Conservation (phyloP, 1,140 invertebrate species). For the Atta cephalotes region DNA sequence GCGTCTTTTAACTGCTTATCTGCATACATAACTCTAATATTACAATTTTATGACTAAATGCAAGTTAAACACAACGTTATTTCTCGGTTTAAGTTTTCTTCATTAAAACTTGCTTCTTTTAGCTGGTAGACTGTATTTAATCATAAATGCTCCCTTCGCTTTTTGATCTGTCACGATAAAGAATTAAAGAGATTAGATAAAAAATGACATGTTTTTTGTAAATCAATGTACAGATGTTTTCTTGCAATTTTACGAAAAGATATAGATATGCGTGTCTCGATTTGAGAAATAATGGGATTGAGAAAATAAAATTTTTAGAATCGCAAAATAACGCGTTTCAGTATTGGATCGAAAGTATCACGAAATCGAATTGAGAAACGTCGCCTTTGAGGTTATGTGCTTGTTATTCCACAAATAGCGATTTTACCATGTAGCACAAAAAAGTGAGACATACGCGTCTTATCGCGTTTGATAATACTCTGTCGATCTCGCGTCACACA, state of each 20-base stretch:
- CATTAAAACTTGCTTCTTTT: slow-evolving; percentile 42
- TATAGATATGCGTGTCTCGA: not conserved
- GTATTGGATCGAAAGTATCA: not conserved
- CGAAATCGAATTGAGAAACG: not conserved
- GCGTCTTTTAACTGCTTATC: slow-evolving; percentile 39
- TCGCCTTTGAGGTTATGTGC: slow-evolving; percentile 65
- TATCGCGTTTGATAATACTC: slow-evolving; percentile 29
- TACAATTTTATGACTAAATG: slow-evolving; percentile 51
- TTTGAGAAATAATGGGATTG: not conserved
- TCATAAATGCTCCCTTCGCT: slow-evolving; percentile 20
- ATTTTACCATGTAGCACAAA: slow-evolving; percentile 59
- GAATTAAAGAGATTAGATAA: slow-evolving; percentile 40
- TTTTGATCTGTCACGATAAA: slow-evolving; percentile 24
- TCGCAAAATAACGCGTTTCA: not conserved
- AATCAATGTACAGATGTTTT: not conserved
- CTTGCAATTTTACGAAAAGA: not conserved
- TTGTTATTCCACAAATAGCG: slow-evolving; percentile 58
- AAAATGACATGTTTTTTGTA: not conserved
- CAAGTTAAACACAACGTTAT: slow-evolving; percentile 24
- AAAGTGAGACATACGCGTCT: not conserved
- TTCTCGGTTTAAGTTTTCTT: not conserved
- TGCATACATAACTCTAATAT: slow-evolving; percentile 18
- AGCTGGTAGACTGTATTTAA: slow-evolving; percentile 17
- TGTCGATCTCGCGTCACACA: not conserved
- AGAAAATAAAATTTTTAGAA: not conserved